phyloP scores from a whole-genome alignment of 2,888 invertebrate genomes.

The Epistrophe grossulariae region DNA sequence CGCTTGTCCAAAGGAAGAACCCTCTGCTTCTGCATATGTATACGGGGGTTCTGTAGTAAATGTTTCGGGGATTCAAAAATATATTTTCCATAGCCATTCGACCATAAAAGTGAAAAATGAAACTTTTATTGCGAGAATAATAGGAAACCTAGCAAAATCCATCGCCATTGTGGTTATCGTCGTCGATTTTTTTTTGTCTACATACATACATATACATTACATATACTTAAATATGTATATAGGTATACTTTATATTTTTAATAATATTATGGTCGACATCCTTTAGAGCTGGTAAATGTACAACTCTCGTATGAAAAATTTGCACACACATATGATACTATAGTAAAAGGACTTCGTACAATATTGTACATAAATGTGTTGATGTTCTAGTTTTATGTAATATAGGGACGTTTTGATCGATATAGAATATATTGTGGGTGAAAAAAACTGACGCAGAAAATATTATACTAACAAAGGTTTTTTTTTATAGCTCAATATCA shows the following conservation, averaged over 20 bases:
- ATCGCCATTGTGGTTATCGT: constrained; percentile 66
- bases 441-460: background rate
- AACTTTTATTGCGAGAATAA: constrained; percentile 76
- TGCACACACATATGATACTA: background rate
- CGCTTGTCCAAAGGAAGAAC: constrained; percentile 31
- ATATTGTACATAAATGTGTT: background rate
- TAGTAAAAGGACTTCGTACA: background rate
- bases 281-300: constrained; percentile 47
- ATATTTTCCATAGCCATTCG: constrained; percentile 70
- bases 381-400: background rate
- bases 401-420: background rate
- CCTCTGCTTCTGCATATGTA: too few relatives aligned
- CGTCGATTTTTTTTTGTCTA: constrained; percentile 19
- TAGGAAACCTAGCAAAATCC: constrained; percentile 71
- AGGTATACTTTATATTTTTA: background rate
- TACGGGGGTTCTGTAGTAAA: constrained; percentile 34
- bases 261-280: constrained; percentile 60
- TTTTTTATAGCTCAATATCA: background rate
- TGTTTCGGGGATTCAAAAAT: constrained; percentile 69
- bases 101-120: constrained; percentile 76
- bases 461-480: background rate
- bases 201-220: background rate
- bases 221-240: too few relatives aligned
- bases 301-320: constrained; percentile 59
- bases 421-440: background rate